Evolutionary conservation across 2,797 vertebrate species (phyloP), one percentile per base, ranked within the genome.

Genomic region (Neosilurus hyrtlii): DNA sequence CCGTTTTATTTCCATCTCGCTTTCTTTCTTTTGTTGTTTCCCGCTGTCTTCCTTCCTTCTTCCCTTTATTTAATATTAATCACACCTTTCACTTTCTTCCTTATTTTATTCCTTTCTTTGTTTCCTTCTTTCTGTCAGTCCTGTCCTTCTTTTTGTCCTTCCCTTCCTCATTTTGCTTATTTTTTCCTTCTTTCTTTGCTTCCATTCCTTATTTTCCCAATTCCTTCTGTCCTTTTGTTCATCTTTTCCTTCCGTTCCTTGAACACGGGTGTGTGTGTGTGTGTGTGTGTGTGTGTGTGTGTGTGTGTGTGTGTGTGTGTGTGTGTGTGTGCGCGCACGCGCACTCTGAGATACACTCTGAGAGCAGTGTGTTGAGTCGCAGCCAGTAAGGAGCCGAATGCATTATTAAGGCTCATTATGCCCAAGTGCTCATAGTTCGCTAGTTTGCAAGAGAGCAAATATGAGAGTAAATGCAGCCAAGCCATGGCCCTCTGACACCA

Each of bases 401-500:
- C 9, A n/a, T 86, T 76, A 84, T 86, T 86, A 82, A 61, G 35
- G 63, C 59, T 76, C 72, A 52, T n/a, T 76, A 71, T 37, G 76
- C 63, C 70, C 54, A 20, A 80, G 62, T 74, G 71, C 61, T 57
- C 30, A 7, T 51, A 76, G 84, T 77, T 72, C 15, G 37, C 37
- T 76, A 22, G 72, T 75, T 59, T 75, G 26, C 56, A 62, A 35
- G 57, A 77, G 74, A 62, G 37, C 35, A 62, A 70, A 59, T 37
- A 75, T 71, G 56, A 49, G 59, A 71, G 30, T 0, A 22, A 61
- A 54, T 62, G 74, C 35, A 77, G 20, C 7, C 14, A 43, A 79
- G 74, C 57, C 43, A 57, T 15, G 26, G 12, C 26, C 11, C 71
- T 24, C 18, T 82, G 57, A 63, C 70, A 65, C 37, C 24, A 51